A percentile compares a stretch with the other conserved stretches of the same genome.
phyloP scores from a whole-genome alignment of 2,888 invertebrate species.

The Spilarctia lutea region DNA sequence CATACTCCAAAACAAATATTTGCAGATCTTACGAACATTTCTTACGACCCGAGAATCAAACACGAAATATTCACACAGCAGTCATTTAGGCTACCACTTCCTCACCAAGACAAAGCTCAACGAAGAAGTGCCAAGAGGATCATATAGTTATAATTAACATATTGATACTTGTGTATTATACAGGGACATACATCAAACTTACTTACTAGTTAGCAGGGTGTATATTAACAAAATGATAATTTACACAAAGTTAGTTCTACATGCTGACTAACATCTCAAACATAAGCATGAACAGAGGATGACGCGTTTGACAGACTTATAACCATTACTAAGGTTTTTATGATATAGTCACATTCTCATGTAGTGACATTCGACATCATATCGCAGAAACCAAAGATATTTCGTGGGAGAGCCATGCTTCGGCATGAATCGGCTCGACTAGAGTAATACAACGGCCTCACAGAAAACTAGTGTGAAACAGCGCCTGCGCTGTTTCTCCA shows the following conservation, averaged over 20 bases:
- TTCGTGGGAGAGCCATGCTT: too few species aligned
- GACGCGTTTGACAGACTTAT: conserved; percentile 40
- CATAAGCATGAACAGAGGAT: conserved; percentile 45
- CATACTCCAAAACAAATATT: too few species aligned
- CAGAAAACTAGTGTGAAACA: too few species aligned
- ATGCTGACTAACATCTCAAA: conserved; percentile 47
- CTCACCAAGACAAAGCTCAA: not conserved
- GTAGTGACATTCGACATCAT: not conserved
- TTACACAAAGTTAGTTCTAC: conserved; percentile 45
- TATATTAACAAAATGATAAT: conserved; percentile 54
- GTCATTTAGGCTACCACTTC: too few species aligned
- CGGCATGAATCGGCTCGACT: too few species aligned
- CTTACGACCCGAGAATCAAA: too few species aligned
- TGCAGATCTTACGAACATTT: too few species aligned
- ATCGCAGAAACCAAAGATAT: not conserved
- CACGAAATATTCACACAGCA: too few species aligned
- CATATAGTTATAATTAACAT: conserved; percentile 9
- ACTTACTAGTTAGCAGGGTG: conserved; percentile 37
- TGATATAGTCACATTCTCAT: not conserved
- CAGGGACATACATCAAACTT: conserved; percentile 2
- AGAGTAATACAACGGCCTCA: too few species aligned
- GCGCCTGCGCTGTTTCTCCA: too few species aligned
- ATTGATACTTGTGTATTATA: not conserved
- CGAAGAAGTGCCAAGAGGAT: not conserved
- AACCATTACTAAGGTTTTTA: conserved; percentile 36